Conservation (phyloP, 2,888 invertebrate species). For the Oligia strigilis region DNA sequence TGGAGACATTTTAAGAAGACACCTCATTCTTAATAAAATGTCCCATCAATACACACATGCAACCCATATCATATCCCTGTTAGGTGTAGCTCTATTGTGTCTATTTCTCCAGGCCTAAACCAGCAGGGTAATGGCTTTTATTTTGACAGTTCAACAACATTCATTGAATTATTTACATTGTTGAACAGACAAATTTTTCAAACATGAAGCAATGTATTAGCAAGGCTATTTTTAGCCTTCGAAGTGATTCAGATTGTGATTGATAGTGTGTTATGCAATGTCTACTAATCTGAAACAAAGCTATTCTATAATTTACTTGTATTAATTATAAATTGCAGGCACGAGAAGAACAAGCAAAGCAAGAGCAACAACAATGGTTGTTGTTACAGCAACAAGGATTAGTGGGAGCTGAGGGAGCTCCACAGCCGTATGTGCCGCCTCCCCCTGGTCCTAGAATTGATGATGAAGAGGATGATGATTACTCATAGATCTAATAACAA, state of each 20-base stretch:
- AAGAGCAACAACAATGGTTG: conserved; percentile 98
- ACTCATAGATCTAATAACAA: conserved; percentile 77
- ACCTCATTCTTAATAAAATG: neutral
- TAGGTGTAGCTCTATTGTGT: neutral
- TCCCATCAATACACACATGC: neutral
- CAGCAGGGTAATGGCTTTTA: neutral
- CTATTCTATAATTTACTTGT: neutral
- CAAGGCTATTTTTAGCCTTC: neutral
- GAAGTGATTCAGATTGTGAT: neutral
- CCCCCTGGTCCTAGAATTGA: conserved; percentile 80
- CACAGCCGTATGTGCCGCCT: conserved; percentile 85
- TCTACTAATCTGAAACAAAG: neutral
- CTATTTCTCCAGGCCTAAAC: neutral
- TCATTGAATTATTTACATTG: too few species aligned
- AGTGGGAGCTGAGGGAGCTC: conserved; percentile 79
- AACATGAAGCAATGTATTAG: too few species aligned
- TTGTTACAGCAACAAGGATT: conserved; percentile 92
- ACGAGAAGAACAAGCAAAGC: conserved; percentile 97
- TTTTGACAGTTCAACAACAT: too few species aligned
- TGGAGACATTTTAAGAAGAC: neutral
- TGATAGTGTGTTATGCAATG: neutral
- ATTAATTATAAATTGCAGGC: conserved; percentile 86
- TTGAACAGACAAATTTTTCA: too few species aligned
- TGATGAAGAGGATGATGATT: conserved; percentile 89
- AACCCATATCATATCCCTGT: neutral